A percentile compares a stretch with the other conserved stretches of the same genome.
Conservation (phyloP, 2,113 vertebrate genomes). For the Acrocephalus arundinaceus region DNA sequence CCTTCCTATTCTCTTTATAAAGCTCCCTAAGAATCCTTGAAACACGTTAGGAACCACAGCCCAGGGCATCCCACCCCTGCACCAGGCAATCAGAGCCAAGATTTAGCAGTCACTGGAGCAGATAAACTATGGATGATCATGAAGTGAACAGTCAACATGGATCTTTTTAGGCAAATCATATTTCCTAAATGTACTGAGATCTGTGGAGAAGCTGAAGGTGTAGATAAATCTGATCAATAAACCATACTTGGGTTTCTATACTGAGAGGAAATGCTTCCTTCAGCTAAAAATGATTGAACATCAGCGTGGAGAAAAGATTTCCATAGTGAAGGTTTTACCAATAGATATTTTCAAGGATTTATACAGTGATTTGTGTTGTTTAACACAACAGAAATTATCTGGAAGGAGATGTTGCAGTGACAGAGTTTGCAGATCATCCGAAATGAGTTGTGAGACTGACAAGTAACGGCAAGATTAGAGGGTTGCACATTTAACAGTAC, state of each 20-base stretch:
- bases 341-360: neutral
- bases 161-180: neutral
- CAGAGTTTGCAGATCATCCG: neutral
- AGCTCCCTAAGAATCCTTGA: neutral
- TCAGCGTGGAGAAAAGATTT: neutral
- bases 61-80: neutral
- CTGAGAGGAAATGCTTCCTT: neutral
- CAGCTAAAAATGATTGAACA: neutral
- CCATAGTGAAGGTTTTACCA: neutral
- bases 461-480: neutral
- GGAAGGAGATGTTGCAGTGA: neutral
- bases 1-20: neutral
- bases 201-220: neutral
- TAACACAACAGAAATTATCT: neutral
- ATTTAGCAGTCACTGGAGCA: neutral
- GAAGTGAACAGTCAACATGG: neutral
- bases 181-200: neutral
- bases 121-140: neutral
- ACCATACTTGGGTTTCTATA: neutral
- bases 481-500: neutral
- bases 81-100: neutral
- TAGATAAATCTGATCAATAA: neutral
- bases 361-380: neutral
- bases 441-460: neutral
- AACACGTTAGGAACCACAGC: fast-evolving